Conservation (phyloP, 2,888 invertebrate genomes). For the Aphidius colemani region DNA sequence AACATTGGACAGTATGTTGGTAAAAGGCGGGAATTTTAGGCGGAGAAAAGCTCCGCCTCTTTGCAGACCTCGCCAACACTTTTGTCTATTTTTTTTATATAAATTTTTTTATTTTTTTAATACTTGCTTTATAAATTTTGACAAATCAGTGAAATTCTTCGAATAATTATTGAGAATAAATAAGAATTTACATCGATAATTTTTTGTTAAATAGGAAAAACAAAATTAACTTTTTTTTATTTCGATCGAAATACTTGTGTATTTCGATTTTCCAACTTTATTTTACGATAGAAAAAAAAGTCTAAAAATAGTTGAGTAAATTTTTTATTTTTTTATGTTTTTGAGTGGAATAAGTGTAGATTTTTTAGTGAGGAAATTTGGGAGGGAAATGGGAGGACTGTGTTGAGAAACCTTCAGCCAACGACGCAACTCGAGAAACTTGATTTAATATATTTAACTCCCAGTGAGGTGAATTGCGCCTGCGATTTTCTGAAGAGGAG, state of each 20-base stretch:
- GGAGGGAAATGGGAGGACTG: conserved; percentile 8
- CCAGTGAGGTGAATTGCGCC: conserved; percentile 34
- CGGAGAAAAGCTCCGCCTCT: conserved; percentile 52
- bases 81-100: neutral
- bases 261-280: neutral
- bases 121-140: no score
- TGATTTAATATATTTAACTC: no score
- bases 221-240: no score
- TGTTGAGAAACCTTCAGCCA: neutral
- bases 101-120: neutral
- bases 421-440: conserved; percentile 45
- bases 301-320: neutral
- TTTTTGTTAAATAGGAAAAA: no score
- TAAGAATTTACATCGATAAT: no score
- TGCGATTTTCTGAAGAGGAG: conserved; percentile 48
- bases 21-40: conserved; percentile 46
- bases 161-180: no score
- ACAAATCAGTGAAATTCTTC: no score
- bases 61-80: conserved; percentile 17
- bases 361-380: neutral
- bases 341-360: neutral
- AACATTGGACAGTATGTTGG: conserved; percentile 29
- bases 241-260: no score
- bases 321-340: neutral
- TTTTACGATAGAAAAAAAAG: neutral